A percentile compares a stretch with the other conserved stretches of the same genome.
Conservation (phyloP, 2,113 vertebrate genomes). For the Ondatra zibethicus region DNA sequence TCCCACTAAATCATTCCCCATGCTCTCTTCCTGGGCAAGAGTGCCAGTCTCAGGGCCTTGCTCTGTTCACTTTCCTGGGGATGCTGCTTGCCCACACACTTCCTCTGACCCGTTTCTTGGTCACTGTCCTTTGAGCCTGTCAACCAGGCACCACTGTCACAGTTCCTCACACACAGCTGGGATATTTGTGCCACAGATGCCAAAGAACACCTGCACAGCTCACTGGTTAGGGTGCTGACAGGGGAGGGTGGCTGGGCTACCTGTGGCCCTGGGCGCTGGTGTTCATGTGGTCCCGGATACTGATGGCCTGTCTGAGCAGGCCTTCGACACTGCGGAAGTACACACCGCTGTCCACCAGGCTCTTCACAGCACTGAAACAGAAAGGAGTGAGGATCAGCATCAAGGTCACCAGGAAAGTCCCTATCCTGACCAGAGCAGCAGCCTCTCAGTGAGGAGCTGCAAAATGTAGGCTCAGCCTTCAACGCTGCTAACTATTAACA, state of each 20-base stretch:
- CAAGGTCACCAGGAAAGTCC: background rate
- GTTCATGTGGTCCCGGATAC: slow-evolving; percentile 92
- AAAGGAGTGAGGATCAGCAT: background rate
- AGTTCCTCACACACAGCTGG: background rate
- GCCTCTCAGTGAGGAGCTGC: background rate
- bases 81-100: background rate
- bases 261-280: slow-evolving; percentile 90
- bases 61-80: background rate
- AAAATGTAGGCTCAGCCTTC: no score
- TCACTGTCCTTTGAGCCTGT: background rate
- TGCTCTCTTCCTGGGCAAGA: background rate
- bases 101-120: background rate
- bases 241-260: slow-evolving; percentile 80
- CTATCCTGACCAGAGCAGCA: background rate
- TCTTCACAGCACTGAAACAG: slow-evolving; percentile 93
- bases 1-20: background rate
- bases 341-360: slow-evolving; percentile 94
- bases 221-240: background rate
- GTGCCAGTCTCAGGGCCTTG: background rate
- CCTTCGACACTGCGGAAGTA: slow-evolving; percentile 96
- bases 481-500: background rate
- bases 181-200: background rate
- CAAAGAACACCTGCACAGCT: background rate
- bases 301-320: slow-evolving; percentile 92
- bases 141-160: background rate